Evolutionary conservation across 2,797 vertebrate species (phyloP).

Genomic region (Oceanodroma leucorhoa): DNA sequence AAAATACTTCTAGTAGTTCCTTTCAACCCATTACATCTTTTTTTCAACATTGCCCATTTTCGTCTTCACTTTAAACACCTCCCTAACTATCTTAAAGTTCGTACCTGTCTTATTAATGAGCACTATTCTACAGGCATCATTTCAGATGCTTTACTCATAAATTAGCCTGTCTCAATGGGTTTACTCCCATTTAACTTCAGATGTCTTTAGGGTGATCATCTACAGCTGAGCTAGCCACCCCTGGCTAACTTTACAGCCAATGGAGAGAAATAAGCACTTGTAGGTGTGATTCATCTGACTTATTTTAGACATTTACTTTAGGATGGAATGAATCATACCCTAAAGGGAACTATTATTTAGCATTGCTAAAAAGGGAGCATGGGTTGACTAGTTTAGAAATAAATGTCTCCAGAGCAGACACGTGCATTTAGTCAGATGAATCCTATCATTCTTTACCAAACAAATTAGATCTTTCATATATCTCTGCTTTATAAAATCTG

Average conservation of each 20-base stretch:
- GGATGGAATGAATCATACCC: neutral
- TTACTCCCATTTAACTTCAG: neutral
- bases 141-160: neutral
- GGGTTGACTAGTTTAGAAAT: neutral
- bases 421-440: neutral
- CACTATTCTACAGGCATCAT: neutral
- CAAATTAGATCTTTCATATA: neutral
- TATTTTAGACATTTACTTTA: neutral
- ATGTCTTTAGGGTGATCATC: slow-evolving; percentile 2
- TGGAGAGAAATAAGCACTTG: neutral
- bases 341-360: neutral
- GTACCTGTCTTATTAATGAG: neutral
- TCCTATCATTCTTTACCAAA: neutral
- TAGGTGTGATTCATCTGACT: slow-evolving; percentile 3
- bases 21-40: neutral
- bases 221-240: neutral
- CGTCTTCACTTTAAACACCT: neutral
- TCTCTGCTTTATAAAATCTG: neutral
- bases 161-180: slow-evolving; percentile 3
- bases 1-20: neutral
- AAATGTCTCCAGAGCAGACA: neutral
- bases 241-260: neutral
- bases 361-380: neutral
- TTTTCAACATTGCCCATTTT: neutral
- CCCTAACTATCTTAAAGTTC: neutral